Evolutionary conservation across 2,888 invertebrate genomes (phyloP).

Genomic region (Acholoe squamosa): DNA sequence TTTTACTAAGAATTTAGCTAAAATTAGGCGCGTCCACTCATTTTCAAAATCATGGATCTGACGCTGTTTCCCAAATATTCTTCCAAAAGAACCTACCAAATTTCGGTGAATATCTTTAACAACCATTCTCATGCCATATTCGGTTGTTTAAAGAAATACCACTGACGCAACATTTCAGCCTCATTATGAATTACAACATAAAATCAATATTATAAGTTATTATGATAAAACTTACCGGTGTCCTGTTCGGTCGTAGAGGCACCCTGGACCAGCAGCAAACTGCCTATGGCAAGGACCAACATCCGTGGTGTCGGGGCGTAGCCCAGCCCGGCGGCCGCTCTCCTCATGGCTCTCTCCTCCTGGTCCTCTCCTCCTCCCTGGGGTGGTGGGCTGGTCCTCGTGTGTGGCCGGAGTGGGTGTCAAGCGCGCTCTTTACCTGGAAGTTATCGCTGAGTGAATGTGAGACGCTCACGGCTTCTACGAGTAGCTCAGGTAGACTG

Average conservation of each 20-base stretch:
- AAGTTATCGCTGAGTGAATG: background rate
- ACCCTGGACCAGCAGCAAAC: background rate
- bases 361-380: background rate
- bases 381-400: background rate
- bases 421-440: background rate
- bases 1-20: too few relatives aligned
- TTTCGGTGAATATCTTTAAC: too few relatives aligned
- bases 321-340: background rate
- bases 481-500: background rate
- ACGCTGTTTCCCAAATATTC: too few relatives aligned
- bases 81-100: too few relatives aligned
- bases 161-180: too few relatives aligned
- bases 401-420: background rate
- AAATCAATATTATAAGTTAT: too few relatives aligned
- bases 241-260: background rate
- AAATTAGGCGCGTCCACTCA: too few relatives aligned
- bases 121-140: too few relatives aligned
- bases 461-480: background rate
- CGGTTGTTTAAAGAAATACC: too few relatives aligned
- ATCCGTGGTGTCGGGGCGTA: background rate
- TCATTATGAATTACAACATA: too few relatives aligned
- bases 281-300: constrained; percentile 11
- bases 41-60: too few relatives aligned
- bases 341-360: constrained; percentile 3
- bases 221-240: background rate